Conservation (phyloP, 2,888 invertebrate genomes). For the Drosophila yooni region DNA sequence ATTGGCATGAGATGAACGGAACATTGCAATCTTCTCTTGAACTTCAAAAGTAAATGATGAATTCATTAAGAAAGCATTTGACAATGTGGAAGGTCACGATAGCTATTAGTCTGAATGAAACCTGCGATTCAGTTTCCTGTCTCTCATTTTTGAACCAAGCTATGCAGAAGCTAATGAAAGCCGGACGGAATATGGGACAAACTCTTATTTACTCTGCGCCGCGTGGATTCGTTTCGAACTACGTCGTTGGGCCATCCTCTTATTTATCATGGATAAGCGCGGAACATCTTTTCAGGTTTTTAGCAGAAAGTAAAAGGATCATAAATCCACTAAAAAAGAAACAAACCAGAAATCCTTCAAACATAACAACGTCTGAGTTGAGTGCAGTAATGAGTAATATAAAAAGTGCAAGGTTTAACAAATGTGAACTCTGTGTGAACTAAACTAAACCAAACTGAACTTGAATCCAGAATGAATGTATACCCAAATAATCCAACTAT, state of each 20-base stretch:
- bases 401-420: slow-evolving; percentile 24
- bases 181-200: not conserved
- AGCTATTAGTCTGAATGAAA: not conserved
- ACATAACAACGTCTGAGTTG: not conserved
- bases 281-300: slow-evolving; percentile 37
- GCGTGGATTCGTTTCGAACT: not conserved
- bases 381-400: not conserved
- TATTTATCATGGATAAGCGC: not conserved
- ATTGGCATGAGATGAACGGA: not conserved
- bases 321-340: not conserved
- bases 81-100: not conserved
- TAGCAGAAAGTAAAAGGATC: not conserved
- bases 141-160: not conserved
- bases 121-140: too few relatives aligned
- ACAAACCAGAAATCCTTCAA: not conserved
- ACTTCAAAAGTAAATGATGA: not conserved
- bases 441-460: slow-evolving; percentile 26
- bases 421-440: slow-evolving; percentile 22
- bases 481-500: slow-evolving; percentile 22
- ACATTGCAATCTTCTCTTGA: not conserved
- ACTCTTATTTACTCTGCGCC: not conserved
- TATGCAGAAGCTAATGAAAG: not conserved
- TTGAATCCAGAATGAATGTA: slow-evolving; percentile 20
- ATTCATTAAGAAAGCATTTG: not conserved
- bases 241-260: not conserved